Evolutionary conservation across 92 coral and sea anemone species (phyloP).

Genomic region (Porites rus): DNA sequence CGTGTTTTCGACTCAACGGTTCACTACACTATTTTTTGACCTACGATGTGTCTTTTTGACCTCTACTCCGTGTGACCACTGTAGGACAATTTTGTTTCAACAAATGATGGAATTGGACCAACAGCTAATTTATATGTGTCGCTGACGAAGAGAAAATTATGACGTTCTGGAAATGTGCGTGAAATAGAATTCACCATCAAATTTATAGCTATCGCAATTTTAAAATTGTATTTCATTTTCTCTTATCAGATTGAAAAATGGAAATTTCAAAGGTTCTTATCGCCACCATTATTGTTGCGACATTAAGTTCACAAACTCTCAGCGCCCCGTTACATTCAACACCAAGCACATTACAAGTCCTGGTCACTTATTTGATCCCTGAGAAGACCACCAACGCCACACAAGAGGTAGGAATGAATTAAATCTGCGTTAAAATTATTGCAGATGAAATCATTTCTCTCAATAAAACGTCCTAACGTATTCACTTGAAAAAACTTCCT

Average conservation of each 20-base stretch:
- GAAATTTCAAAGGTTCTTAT: not conserved
- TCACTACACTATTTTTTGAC: too few relatives aligned
- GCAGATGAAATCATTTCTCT: too few relatives aligned
- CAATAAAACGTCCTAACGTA: too few relatives aligned
- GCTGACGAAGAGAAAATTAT: too few relatives aligned
- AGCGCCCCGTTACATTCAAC: not conserved
- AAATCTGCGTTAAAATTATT: too few relatives aligned
- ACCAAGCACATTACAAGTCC: not conserved
- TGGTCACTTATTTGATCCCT: not conserved
- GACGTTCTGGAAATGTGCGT: not conserved
- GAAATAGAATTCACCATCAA: not conserved
- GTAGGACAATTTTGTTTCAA: too few relatives aligned
- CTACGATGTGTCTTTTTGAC: too few relatives aligned
- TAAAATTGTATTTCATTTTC: not conserved
- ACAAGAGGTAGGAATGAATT: slow-evolving; percentile 2
- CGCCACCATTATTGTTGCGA: not conserved
- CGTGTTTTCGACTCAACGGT: too few relatives aligned
- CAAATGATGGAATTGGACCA: too few relatives aligned
- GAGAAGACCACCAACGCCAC: not conserved
- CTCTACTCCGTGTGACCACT: too few relatives aligned
- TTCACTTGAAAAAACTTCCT: too few relatives aligned
- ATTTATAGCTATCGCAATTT: not conserved
- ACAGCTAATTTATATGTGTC: too few relatives aligned
- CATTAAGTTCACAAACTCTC: not conserved
- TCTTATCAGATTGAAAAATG: not conserved